Evolutionary conservation across 30 jellyfish, hydroid and myxozoan genomes (phyloP), one percentile per base, ranked within the genome.

Genomic region (Chrysaora quinquecirrha): DNA sequence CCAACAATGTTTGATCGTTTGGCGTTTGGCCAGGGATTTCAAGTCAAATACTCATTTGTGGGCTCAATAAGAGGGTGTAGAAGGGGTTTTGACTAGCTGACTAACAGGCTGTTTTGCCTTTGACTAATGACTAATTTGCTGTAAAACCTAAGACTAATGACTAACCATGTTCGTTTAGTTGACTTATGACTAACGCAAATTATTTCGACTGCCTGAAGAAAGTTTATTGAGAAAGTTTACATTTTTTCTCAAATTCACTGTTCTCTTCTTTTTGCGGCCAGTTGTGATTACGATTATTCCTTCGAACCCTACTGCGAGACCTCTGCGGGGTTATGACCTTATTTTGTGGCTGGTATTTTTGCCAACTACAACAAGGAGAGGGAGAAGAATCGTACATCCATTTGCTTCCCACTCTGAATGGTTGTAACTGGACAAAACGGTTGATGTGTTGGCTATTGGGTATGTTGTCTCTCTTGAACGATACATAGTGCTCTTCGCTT

Each of bases 391-490:
- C 35, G 47, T 9, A 62, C 74, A 62, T 62, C 74, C 32, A 22
- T 62, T 62, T 10, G 74, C 74, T 62, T 62, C 74, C 35, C 74
- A 62, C 48, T 62, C 74, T 22, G 74, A 62, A 62, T 62, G 74
- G 74, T 62, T 62, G 74, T 62, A 62, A 22, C 74, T n/a, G 74
- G 74, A 62, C 74, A 62, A 62, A 62, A 27, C 25, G 32, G 0
- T 22, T 62, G 35, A 20, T 62, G 74, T 27, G 74, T 20, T 62
- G 74, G 74, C 74, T 62, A 62, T 62, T 27, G 74, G 74, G 74
- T 62, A 62, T 62, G 74, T 62, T 62, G 32, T 62, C 32, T 62
- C 47, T 19, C 74, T 27, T 24, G 28, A 24, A n/a, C 25, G 74
- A 62, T n/a, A 21, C 1, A 18, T 27, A 32, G 43, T 62, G 28